Base-by-base conservation (phyloP, 53 echinoderm and acorn worm species). In the Paelopatides confundens region DNA sequence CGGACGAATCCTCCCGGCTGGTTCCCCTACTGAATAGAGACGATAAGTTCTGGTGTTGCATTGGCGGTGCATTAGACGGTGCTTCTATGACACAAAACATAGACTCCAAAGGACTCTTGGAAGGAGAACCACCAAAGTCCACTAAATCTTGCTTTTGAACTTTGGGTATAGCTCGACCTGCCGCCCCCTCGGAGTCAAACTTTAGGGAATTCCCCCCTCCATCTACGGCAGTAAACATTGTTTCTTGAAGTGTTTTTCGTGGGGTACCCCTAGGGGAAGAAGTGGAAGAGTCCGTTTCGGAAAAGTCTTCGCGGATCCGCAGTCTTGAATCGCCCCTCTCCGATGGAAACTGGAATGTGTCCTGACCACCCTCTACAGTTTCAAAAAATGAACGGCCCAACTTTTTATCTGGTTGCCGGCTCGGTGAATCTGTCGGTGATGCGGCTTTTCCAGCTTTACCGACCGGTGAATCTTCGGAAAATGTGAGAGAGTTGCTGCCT, bases 121-220 rank as follows among this genome's bases (percentile, higher is more conserved):
- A 86, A 3, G 96, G 92, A 0, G 96, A 93, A 3, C 89, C 91
- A 28, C 82, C 87, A 12, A 69, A 18, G 62, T 86, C 77, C 38
- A 70, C 77, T 1, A 90, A 82, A 76, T 90, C 90, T 27, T 69
- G 54, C 10, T 47, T 53, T 71, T 71, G 47, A 10, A 51, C 53
- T 2, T 83, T 88, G 30, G 91, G 92, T 78, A 89, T 90, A 38
- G 89, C 71, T 37, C 82, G 71, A 5, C 85, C 67, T 34, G 53
- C 66, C 46, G 66, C 30, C 40, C 65, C 53, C 66, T 90, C 92
- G 13, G 92, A 95, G 49, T 91, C 93, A 64, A 96, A 91, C 30
- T 86, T 88, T 26, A 96, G 88, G 3, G 96, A 96, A 77, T 96
- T 96, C 14, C 96, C 96, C 38, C 96, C 96, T 1, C 96, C 96